Evolutionary conservation across 2,113 vertebrate genomes (phyloP).

Genomic region (Atractosteus spatula): DNA sequence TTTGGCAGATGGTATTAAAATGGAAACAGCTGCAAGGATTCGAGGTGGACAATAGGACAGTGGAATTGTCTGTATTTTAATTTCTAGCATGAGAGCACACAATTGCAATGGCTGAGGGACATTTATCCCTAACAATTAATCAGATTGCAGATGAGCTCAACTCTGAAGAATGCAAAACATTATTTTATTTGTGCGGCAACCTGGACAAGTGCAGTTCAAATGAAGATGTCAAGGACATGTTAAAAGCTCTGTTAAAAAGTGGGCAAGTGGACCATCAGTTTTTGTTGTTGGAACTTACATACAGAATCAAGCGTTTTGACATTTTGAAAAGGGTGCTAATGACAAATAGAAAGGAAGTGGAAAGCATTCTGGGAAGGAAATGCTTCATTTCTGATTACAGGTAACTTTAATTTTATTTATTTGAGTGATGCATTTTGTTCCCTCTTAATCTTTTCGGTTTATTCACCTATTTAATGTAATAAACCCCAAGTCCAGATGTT

Average conservation of each 20-base stretch:
- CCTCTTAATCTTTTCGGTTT: neutral
- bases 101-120: conserved; percentile 16
- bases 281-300: conserved; percentile 70
- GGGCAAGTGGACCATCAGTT: neutral
- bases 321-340: conserved; percentile 69
- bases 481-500: too few species aligned
- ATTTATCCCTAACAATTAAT: conserved; percentile 30
- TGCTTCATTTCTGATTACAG: conserved; percentile 74
- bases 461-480: too few species aligned
- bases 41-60: too few species aligned
- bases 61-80: too few species aligned
- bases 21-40: too few species aligned
- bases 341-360: conserved; percentile 55
- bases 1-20: neutral
- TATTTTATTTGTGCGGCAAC: conserved; percentile 50
- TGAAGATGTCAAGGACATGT: conserved; percentile 25
- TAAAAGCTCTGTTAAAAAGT: conserved; percentile 26
- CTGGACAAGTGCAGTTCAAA: conserved; percentile 22
- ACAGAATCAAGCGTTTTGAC: conserved; percentile 76
- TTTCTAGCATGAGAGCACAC: neutral
- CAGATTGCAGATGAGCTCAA: conserved; percentile 44
- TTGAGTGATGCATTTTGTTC: too few species aligned
- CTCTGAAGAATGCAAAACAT: conserved; percentile 39
- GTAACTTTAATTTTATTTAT: conserved; percentile 50
- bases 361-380: conserved; percentile 44